These are phyloP conservation scores for Strongylocentrotus purpuratus DNA, from an alignment of 35 echinoderm and acorn worm species.

Conservation along the genomic window DNA sequence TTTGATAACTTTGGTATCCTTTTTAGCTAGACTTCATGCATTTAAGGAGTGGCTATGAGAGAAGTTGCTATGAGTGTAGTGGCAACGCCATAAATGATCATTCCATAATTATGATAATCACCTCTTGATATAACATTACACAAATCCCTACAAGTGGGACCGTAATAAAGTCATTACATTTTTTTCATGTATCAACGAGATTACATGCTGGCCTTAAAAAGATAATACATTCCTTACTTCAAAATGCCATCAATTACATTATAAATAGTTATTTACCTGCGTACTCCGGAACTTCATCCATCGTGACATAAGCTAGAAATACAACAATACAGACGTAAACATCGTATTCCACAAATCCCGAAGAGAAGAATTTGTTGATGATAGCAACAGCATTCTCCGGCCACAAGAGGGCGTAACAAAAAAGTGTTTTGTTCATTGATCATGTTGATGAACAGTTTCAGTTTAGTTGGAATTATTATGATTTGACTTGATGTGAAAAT, in stretches of 20 bases:
- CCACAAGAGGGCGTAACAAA: neutral
- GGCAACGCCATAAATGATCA: too few relatives aligned
- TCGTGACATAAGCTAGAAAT: neutral
- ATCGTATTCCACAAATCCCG: neutral
- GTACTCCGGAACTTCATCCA: neutral
- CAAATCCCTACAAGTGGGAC: neutral
- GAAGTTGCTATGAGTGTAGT: too few relatives aligned
- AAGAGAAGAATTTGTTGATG: neutral
- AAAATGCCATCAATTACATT: neutral
- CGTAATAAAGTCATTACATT: neutral
- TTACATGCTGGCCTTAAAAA: neutral
- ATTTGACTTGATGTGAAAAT: too few relatives aligned
- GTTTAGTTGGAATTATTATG: too few relatives aligned
- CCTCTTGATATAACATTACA: neutral
- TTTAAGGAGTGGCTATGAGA: too few relatives aligned
- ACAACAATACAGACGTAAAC: neutral
- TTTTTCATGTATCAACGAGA: neutral
- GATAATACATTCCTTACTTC: neutral
- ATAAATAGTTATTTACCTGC: neutral
- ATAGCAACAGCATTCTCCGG: neutral
- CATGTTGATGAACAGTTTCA: too few relatives aligned
- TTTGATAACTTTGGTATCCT: too few relatives aligned
- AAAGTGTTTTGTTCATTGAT: too few relatives aligned
- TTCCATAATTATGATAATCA: too few relatives aligned
- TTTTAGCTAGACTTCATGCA: too few relatives aligned